A percentile compares a stretch with the other conserved stretches of the same genome.
phyloP scores from a whole-genome alignment of 2,113 vertebrate species.

The Vulpes vulpes region DNA sequence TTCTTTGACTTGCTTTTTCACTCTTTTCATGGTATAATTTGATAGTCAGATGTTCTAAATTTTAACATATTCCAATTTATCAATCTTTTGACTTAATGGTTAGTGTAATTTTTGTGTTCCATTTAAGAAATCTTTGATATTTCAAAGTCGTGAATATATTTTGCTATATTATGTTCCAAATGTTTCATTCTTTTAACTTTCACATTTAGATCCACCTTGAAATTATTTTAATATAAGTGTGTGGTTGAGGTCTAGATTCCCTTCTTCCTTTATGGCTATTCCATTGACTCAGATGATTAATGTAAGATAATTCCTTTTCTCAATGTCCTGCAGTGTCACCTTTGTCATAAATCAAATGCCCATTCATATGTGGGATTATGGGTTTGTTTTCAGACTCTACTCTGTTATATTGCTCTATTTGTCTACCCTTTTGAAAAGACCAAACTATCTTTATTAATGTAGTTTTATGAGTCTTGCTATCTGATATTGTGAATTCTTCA shows the following conservation, averaged over 20 bases:
- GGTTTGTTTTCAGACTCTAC: neutral
- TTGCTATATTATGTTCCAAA: neutral
- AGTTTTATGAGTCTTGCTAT: neutral
- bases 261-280: slow-evolving; percentile 14
- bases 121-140: slow-evolving; percentile 3
- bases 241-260: neutral
- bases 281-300: neutral
- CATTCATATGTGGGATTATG: neutral
- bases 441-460: neutral
- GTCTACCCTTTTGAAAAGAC: slow-evolving; percentile 1
- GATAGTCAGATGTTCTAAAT: neutral
- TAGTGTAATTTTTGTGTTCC: neutral
- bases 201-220: neutral
- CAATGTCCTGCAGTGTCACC: neutral
- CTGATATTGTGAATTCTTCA: neutral
- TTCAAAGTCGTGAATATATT: neutral
- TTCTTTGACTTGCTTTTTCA: neutral
- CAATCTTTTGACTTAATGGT: slow-evolving; percentile 9
- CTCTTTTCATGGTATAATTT: slow-evolving; percentile 21
- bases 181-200: slow-evolving; percentile 21
- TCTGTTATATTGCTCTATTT: neutral
- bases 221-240: slow-evolving; percentile 19
- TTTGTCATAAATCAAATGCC: slow-evolving; percentile 14
- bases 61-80: neutral
- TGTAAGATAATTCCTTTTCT: neutral